A percentile compares a stretch with the other conserved stretches of the same genome.
These are phyloP conservation scores for Saccostrea glomerata DNA, from an alignment of 1,140 invertebrate species.

Conservation along the genomic window DNA sequence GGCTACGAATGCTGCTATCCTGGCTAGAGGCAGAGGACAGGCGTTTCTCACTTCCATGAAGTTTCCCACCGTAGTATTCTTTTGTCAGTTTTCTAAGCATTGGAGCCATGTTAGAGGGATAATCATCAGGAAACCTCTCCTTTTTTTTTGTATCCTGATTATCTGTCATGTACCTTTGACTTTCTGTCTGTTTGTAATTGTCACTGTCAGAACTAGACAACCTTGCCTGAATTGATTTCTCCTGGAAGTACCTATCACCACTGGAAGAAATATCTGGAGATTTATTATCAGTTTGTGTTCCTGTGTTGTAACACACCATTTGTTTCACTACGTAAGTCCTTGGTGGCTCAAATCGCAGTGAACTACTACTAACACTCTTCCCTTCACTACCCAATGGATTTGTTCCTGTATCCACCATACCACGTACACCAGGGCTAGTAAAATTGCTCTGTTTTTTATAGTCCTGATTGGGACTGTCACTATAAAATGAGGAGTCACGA, in stretches of 20 bases:
- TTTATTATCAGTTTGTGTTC: conserved; percentile 70
- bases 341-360: neutral
- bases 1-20: conserved; percentile 62
- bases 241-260: conserved; percentile 5
- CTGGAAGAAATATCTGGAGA: neutral
- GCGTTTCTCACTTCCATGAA: conserved; percentile 63
- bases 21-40: conserved; percentile 67
- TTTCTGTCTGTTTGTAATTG: neutral
- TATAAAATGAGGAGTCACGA: neutral
- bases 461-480: conserved; percentile 36
- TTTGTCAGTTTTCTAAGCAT: conserved; percentile 85
- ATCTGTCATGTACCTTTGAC: neutral
- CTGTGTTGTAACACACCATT: conserved; percentile 75
- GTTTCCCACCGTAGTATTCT: conserved; percentile 69
- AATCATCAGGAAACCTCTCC: conserved; percentile 22
- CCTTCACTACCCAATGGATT: conserved; percentile 63
- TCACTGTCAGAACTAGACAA: conserved; percentile 53
- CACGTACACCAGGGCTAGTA: neutral
- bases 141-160: neutral
- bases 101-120: conserved; percentile 79
- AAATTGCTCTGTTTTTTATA: conserved; percentile 31
- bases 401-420: conserved; percentile 65
- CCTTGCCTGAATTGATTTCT: conserved; percentile 42
- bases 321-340: conserved; percentile 67
- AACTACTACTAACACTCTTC: conserved; percentile 23